Evolutionary conservation across 2,888 invertebrate species (phyloP).

Genomic region (Tetragonisca angustula): DNA sequence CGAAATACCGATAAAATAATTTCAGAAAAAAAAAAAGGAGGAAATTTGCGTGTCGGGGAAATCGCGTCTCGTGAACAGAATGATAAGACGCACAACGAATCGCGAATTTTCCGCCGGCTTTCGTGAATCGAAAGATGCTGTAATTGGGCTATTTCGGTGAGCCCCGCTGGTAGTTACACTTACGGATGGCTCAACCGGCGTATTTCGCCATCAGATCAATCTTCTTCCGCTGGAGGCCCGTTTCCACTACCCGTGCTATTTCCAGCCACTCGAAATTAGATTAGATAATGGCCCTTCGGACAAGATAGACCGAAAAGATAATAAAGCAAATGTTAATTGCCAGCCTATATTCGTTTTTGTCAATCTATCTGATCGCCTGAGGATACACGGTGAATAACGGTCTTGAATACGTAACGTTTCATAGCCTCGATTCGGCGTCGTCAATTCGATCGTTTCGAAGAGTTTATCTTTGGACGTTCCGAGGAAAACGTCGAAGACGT

Average conservation of each 20-base stretch:
- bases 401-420: too few relatives aligned
- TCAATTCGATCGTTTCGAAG: not conserved
- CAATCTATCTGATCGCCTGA: slow-evolving; percentile 44
- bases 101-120: not conserved
- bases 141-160: slow-evolving; percentile 40
- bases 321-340: slow-evolving; percentile 71
- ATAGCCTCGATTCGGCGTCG: not conserved
- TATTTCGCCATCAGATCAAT: slow-evolving; percentile 73
- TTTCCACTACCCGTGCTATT: slow-evolving; percentile 40
- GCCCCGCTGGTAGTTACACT: slow-evolving; percentile 69
- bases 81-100: not conserved
- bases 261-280: slow-evolving; percentile 15
- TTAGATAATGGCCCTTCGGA: slow-evolving; percentile 37
- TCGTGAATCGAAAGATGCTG: slow-evolving; percentile 18
- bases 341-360: slow-evolving; percentile 55
- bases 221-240: slow-evolving; percentile 50
- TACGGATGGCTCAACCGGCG: slow-evolving; percentile 70
- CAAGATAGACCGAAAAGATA: slow-evolving; percentile 64
- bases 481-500: too few relatives aligned
- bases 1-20: not conserved
- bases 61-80: slow-evolving; percentile 3
- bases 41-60: not conserved
- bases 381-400: not conserved
- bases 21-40: not conserved
- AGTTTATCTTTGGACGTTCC: not conserved